Evolutionary conservation across 2,888 invertebrate species (phyloP).

Genomic region (Teleiodes luculella): DNA sequence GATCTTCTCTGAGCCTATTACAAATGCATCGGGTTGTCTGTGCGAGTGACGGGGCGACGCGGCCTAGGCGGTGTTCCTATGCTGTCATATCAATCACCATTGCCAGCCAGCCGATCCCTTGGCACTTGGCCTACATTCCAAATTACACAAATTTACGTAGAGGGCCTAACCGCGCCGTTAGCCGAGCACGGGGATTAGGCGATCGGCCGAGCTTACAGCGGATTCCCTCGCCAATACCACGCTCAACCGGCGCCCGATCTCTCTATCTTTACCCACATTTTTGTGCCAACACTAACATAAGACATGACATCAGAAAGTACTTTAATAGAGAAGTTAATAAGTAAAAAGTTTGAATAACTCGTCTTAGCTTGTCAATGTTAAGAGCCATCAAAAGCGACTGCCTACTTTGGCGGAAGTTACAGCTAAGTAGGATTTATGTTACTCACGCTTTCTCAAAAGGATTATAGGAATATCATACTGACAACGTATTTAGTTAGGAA

Average conservation of each 20-base stretch:
- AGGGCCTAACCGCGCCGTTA: conserved; percentile 67
- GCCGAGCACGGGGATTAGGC: conserved; percentile 64
- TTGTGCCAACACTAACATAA: conserved; percentile 26
- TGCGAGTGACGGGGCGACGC: conserved; percentile 43
- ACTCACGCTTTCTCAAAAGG: conserved; percentile 63
- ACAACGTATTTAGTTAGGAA: conserved; percentile 31
- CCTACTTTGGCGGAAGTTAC: conserved; percentile 72
- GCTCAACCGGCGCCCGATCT: conserved; percentile 59
- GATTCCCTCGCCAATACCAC: conserved; percentile 60
- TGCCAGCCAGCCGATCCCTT: conserved; percentile 69
- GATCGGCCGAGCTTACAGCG: conserved; percentile 62
- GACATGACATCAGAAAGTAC: conserved; percentile 37
- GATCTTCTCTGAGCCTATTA: conserved; percentile 36
- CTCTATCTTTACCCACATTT: conserved; percentile 44
- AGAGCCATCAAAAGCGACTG: conserved; percentile 70
- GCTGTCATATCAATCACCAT: conserved; percentile 75
- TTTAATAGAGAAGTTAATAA: conserved; percentile 73
- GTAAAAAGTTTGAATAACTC: conserved; percentile 71
- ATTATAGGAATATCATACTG: conserved; percentile 64
- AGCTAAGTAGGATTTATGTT: conserved; percentile 74
- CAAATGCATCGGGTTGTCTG: conserved; percentile 57
- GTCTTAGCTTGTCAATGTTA: conserved; percentile 65
- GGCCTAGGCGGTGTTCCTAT: conserved; percentile 35
- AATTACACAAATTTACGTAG: conserved; percentile 77
- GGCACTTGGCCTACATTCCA: conserved; percentile 77